Evolutionary conservation across 2,888 invertebrate species (phyloP), one percentile per base, ranked within the genome.

Genomic region (Dasypogon diadema): DNA sequence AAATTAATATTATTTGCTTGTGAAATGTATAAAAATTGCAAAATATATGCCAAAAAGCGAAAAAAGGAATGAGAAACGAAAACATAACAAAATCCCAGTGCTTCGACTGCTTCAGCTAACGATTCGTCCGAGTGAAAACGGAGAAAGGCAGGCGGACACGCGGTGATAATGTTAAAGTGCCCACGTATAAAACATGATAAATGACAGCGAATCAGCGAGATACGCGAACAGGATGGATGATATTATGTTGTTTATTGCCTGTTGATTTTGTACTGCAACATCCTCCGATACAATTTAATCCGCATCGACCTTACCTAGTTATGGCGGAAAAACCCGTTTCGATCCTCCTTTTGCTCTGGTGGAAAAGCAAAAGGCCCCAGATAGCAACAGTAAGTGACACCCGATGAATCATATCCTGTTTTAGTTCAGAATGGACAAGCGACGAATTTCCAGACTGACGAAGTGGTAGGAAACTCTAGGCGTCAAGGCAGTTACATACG

Each of bases 111-210:
- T n/a, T 48, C n/a, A 8, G 26, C 70, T 54, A 70, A 18, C 18
- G 34, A 24, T 51, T 70, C 54, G 54, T 54, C 22, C 21, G 30
- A 75, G 26, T 73, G 55, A 74, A 63, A 76, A 73, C 55, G 75
- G 60, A 75, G 75, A 76, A 75, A 60, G 77, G 70, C 74, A 75
- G 75, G 75, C 77, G 76, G 73, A 78, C 77, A 70, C 55, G 60
- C 65, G 65, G 34, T 65, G 78, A 79, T 78, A 79, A 77, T 79
- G 78, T 80, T 78, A 79, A 80, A 78, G 77, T 78, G 78, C 80
- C 80, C 78, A 80, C 80, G 70, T 70, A 79, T 78, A 78, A 78
- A 79, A 80, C 78, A 80, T 77, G 79, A 80, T 80, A 79, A 80
- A 79, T 78, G 78, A 80, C 80, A 78, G 79, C 76, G 77, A 78